A percentile compares a stretch with the other conserved stretches of the same genome.
phyloP scores from a whole-genome alignment of 2,888 invertebrate species.

The Arge pagana region DNA sequence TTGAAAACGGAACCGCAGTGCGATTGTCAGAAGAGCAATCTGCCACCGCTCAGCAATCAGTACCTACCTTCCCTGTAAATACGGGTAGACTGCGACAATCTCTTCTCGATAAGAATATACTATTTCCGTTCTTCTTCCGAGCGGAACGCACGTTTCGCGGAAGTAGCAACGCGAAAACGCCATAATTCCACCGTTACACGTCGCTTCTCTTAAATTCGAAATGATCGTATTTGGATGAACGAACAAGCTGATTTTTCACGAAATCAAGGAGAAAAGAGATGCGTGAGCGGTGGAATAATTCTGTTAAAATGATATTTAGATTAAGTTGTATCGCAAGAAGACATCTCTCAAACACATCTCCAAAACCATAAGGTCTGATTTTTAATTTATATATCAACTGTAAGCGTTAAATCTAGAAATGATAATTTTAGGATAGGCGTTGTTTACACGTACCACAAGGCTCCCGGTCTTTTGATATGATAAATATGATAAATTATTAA shows the following conservation, averaged over 20 bases:
- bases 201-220: neutral
- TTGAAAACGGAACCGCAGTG: constrained; percentile 34
- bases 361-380: constrained; percentile 26
- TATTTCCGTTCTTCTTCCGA: neutral
- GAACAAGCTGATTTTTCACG: constrained; percentile 7
- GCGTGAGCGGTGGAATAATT: neutral
- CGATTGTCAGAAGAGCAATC: constrained; percentile 43
- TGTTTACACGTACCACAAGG: constrained; percentile 12
- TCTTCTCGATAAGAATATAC: constrained; percentile 1
- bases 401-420: constrained; percentile 19
- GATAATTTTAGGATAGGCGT: constrained; percentile 11
- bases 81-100: constrained; percentile 21
- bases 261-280: constrained; percentile 1
- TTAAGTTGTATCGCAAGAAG: constrained; percentile 16
- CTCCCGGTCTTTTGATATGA: constrained; percentile 21
- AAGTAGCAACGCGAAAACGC: constrained; percentile 1
- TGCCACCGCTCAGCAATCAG: constrained; percentile 34
- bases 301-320: constrained; percentile 7
- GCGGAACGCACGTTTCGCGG: neutral
- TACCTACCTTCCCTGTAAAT: constrained; percentile 36
- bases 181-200: neutral
- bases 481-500: constrained; percentile 6
- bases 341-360: constrained; percentile 20
- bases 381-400: constrained; percentile 25
- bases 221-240: constrained; percentile 1